Conservation (phyloP, 2,797 vertebrate genomes). For the Brachyalestes nurse region DNA sequence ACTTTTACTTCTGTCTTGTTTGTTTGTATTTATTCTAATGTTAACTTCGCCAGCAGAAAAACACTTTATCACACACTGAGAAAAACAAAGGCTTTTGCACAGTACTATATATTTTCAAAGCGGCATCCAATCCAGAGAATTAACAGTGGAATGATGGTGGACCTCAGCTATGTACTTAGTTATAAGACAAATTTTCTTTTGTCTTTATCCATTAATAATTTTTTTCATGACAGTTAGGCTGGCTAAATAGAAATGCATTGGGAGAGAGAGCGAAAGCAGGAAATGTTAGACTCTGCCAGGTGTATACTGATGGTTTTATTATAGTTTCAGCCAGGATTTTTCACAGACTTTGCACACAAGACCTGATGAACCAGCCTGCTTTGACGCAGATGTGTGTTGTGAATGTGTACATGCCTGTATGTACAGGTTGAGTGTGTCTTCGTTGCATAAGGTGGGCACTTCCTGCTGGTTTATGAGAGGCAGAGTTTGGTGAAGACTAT, state of each 20-base stretch:
- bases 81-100: too few relatives aligned
- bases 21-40: too few relatives aligned
- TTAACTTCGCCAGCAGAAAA: too few relatives aligned
- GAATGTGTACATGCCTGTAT: slow-evolving; percentile 46
- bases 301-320: neutral
- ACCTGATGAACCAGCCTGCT: neutral
- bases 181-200: too few relatives aligned
- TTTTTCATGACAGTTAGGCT: neutral
- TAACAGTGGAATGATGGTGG: too few relatives aligned
- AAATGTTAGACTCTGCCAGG: neutral
- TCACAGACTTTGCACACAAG: neutral
- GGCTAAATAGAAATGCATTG: neutral
- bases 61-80: too few relatives aligned
- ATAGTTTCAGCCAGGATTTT: neutral
- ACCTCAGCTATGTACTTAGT: too few relatives aligned
- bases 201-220: too few relatives aligned
- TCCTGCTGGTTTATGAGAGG: slow-evolving; percentile 18
- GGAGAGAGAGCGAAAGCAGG: neutral
- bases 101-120: too few relatives aligned
- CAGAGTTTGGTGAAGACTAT: slow-evolving; percentile 54
- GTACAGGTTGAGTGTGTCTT: slow-evolving; percentile 5
- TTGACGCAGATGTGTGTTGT: neutral
- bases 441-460: slow-evolving; percentile 6
- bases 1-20: too few relatives aligned
- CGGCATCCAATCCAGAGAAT: too few relatives aligned